Conservation (phyloP, 2,113 vertebrate species). For the Setophaga coronata region DNA sequence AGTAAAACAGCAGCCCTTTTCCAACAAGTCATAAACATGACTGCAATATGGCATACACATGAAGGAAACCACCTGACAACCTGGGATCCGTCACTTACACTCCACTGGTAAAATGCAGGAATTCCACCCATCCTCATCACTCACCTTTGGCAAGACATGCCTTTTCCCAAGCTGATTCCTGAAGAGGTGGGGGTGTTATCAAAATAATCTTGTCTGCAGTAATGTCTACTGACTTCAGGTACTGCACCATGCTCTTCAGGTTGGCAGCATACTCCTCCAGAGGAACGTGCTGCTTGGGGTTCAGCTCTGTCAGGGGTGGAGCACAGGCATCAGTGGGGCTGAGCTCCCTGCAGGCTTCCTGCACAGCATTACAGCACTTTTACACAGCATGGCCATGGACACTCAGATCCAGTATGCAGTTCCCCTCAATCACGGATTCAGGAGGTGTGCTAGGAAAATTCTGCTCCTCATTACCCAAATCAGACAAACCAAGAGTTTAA, state of each 20-base stretch:
- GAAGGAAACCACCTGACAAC: not conserved
- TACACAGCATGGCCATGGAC: fast-evolving
- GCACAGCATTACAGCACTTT: fast-evolving
- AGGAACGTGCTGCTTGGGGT: constrained; percentile 88
- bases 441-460: not conserved
- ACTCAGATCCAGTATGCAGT: not conserved
- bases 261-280: constrained; percentile 85
- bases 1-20: not conserved
- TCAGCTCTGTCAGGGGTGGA: constrained; percentile 76
- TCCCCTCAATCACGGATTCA: fast-evolving
- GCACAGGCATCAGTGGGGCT: fast-evolving
- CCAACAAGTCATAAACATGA: not conserved
- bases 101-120: not conserved
- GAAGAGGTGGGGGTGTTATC: constrained; percentile 87
- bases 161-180: constrained; percentile 86
- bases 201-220: constrained; percentile 80
- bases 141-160: constrained; percentile 88
- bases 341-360: not conserved
- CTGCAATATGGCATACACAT: not conserved
- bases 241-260: constrained; percentile 78
- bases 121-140: not conserved
- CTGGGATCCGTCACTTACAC: not conserved
- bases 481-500: not conserved
- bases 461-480: not conserved
- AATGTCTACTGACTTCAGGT: constrained; percentile 78